phyloP scores from a whole-genome alignment of 2,797 vertebrate species.

The Peromyscus melanophrys region DNA sequence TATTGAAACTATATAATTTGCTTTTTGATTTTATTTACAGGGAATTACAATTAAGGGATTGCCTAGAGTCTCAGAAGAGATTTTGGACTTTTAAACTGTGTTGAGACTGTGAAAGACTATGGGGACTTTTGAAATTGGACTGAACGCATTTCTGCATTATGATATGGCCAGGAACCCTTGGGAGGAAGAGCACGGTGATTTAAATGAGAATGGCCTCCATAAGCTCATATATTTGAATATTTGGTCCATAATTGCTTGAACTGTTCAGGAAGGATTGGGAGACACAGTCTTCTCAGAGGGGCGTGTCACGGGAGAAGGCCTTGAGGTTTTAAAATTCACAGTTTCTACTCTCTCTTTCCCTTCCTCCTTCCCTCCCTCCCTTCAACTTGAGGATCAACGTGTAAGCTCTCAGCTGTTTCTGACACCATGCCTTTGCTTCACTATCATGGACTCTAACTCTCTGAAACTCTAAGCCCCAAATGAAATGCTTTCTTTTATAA shows the following conservation, averaged over 20 bases:
- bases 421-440: background rate
- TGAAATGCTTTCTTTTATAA: background rate
- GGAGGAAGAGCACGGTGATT: background rate
- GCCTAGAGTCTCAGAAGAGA: background rate
- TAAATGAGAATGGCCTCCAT: background rate
- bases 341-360: background rate
- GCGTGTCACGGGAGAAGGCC: background rate
- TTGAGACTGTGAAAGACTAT: background rate
- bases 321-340: background rate
- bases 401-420: background rate
- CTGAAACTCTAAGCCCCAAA: background rate
- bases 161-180: background rate
- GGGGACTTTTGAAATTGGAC: background rate
- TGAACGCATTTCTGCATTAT: background rate
- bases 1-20: background rate
- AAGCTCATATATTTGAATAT: background rate
- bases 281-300: background rate
- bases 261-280: background rate
- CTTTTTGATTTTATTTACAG: background rate
- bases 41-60: background rate
- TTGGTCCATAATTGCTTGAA: background rate
- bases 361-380: background rate
- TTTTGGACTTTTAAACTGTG: background rate
- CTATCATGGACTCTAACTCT: background rate
- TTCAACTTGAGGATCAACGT: background rate